Evolutionary conservation across 2,888 invertebrate species (phyloP), one percentile per base, ranked within the genome.

Genomic region (Folsomia candida): DNA sequence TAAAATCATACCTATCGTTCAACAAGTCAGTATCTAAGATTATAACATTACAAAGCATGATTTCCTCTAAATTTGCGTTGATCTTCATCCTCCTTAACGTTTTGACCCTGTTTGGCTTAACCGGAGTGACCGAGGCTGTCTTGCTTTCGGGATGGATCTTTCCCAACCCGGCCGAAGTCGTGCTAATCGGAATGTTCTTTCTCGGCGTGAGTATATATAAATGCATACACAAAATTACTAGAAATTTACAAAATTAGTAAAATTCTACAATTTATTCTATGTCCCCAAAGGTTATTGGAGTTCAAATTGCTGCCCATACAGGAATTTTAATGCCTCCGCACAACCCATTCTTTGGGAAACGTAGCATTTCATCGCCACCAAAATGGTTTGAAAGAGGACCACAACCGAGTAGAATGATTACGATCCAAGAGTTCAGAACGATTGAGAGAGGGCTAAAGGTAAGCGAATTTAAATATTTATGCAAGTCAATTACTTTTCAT

Each of bases 381-480:
- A n/a, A n/a, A n/a, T n/a, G n/a, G 18, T n/a, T n/a, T n/a, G n/a
- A 37, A 37, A 4, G 37, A 37, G 37, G 37, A 4, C 14, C 14
- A 37, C 14, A 4, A 9, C 14, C 37, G 14, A 37, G 14, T 37
- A 2, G 6, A 28, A 62, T 4, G 18, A 62, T 29, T n/a, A 28
- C 25, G 28, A 11, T 2, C 3, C 25, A 28, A 28, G 62, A 62
- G 27, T 28, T 73, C 1, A 59, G 54, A 51, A 58, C 69, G 1
- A 67, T 76, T 47, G 66, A 68, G n/a, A 28, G 73, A 51, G 60
- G 73, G 3, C 57, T 76, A 25, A 57, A 71, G 73, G 75, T 76
- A 73, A 66, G 29, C n/a, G 22, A 67, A 58, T 47, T 20, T 6
- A 59, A 1, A 60, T 22, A 67, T 20, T 28, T 9, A 67, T 51